Conservation (phyloP, 2,113 vertebrate genomes). For the Peromyscus maniculatus region DNA sequence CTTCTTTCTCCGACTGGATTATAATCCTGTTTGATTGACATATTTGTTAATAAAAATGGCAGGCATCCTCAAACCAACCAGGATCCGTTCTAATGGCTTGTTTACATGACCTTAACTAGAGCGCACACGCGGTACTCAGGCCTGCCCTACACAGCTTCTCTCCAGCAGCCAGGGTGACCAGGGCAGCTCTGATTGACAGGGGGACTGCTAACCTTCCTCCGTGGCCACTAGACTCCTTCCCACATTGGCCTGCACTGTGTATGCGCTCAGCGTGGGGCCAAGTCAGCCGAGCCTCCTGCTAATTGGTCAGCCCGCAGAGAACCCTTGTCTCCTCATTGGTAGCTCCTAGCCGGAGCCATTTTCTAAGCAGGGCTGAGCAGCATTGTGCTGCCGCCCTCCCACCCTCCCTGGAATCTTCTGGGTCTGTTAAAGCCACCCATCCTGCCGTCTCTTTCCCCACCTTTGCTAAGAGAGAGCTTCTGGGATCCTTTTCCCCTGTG, state of each 20-base stretch:
- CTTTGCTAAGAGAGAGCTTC: background rate
- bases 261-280: background rate
- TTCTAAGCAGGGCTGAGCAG: background rate
- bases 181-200: background rate
- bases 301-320: background rate
- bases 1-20: background rate
- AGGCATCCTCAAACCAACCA: constrained; percentile 13
- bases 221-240: fast-evolving
- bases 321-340: background rate
- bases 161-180: background rate
- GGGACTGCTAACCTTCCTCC: background rate
- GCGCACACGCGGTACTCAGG: background rate
- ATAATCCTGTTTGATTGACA: constrained; percentile 49
- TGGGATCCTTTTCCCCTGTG: background rate
- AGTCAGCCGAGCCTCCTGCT: background rate
- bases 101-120: constrained; percentile 25
- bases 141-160: too few relatives aligned
- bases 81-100: constrained; percentile 47
- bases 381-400: background rate
- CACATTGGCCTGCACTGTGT: fast-evolving
- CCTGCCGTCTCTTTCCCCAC: background rate
- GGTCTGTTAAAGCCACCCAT: background rate
- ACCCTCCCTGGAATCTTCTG: background rate
- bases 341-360: background rate
- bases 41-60: constrained; percentile 52